A percentile compares a stretch with the other conserved stretches of the same genome.
These are phyloP conservation scores for Euzetes globulus DNA, from an alignment of 2,888 invertebrate genomes.

Conservation along the genomic window DNA sequence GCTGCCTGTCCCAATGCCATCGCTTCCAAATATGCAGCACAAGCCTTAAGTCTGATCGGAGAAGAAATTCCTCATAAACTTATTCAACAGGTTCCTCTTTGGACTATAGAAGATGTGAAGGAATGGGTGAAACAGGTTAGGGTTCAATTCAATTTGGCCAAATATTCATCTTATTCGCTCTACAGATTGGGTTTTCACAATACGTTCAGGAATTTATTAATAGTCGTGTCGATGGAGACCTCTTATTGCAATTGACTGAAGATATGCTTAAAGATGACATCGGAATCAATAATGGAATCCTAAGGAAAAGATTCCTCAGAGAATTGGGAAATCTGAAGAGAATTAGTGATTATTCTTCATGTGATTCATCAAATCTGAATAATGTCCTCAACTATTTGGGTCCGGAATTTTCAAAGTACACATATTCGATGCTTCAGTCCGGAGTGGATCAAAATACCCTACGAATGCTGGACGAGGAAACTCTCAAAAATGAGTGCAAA, in stretches of 20 bases:
- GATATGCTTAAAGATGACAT: conserved; percentile 87
- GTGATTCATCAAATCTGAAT: conserved; percentile 83
- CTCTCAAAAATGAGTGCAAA: conserved; percentile 78
- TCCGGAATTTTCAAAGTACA: conserved; percentile 86
- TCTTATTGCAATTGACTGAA: conserved; percentile 82
- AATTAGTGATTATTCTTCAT: conserved; percentile 92
- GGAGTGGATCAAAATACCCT: conserved; percentile 87
- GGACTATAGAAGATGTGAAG: conserved; percentile 91
- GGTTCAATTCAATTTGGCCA: not conserved
- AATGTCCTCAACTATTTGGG: conserved; percentile 73
- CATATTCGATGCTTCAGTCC: conserved; percentile 89
- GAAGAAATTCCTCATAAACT: conserved; percentile 96
- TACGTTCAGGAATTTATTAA: conserved; percentile 75
- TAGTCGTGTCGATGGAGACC: conserved; percentile 92
- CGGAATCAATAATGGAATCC: conserved; percentile 83
- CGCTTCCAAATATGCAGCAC: conserved; percentile 92
- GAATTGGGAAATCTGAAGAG: conserved; percentile 86
- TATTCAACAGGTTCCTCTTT: conserved; percentile 94
- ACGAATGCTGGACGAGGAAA: conserved; percentile 74
- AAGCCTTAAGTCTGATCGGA: conserved; percentile 81
- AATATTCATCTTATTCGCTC: not conserved
- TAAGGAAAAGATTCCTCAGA: conserved; percentile 80
- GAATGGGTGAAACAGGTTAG: conserved; percentile 89
- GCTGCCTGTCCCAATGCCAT: conserved; percentile 97
- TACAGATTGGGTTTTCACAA: conserved; percentile 74